phyloP scores from a whole-genome alignment of 2,113 vertebrate genomes.

The Coptodon rendalli region DNA sequence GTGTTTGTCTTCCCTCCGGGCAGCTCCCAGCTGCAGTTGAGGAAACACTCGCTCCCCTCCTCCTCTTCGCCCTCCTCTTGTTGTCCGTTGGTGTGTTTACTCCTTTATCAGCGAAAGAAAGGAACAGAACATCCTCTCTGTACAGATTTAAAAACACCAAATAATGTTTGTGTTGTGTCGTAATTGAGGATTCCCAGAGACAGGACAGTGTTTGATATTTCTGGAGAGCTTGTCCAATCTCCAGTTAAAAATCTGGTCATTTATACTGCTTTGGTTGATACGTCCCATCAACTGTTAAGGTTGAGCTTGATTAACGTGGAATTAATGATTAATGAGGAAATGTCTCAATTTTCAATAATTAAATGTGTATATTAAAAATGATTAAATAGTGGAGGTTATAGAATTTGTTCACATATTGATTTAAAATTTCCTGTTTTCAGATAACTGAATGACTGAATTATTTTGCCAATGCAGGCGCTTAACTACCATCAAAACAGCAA shows the following conservation, averaged over 20 bases:
- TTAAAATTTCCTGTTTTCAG: not conserved
- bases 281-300: not conserved
- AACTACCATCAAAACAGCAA: not conserved
- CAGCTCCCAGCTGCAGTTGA: slow-evolving; percentile 11
- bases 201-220: not conserved
- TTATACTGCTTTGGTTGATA: not conserved
- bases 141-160: not conserved
- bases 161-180: not conserved
- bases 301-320: not conserved
- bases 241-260: not conserved
- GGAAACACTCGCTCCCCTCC: not conserved
- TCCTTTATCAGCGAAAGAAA: not conserved
- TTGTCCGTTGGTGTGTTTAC: not conserved
- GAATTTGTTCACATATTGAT: not conserved
- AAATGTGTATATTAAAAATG: not conserved
- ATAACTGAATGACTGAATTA: not conserved
- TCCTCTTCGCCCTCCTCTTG: not conserved
- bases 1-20: not conserved
- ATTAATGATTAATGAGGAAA: not conserved
- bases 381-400: not conserved
- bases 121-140: not conserved
- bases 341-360: not conserved
- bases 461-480: not conserved
- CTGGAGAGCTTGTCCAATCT: not conserved
- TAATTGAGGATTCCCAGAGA: not conserved